Conservation (phyloP, 2,113 vertebrate species). For the Elephantulus edwardii region DNA sequence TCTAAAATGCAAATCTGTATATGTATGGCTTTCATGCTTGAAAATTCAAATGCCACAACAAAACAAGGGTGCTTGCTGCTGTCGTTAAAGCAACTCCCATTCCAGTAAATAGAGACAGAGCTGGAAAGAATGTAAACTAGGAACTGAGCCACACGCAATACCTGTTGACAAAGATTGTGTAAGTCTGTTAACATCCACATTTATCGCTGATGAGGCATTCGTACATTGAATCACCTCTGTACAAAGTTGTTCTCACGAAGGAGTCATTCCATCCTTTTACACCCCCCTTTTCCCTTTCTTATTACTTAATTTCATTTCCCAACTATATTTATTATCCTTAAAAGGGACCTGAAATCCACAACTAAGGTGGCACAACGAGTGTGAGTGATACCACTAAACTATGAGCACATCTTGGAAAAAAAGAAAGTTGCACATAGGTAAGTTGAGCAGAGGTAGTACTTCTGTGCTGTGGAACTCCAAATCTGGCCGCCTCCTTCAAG, state of each 20-base stretch:
- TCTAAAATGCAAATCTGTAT: not conserved
- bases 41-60: not conserved
- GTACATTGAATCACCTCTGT: not conserved
- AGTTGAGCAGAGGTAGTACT: not conserved
- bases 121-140: not conserved
- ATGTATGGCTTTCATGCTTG: not conserved
- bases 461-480: not conserved
- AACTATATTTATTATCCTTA: slow-evolving; percentile 18
- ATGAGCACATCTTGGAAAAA: not conserved
- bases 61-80: not conserved
- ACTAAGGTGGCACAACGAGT: not conserved
- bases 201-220: not conserved
- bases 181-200: not conserved
- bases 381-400: not conserved
- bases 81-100: not conserved
- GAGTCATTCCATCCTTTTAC: not conserved
- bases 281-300: no score
- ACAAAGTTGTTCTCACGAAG: not conserved
- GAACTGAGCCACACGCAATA: not conserved
- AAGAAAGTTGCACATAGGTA: not conserved
- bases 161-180: not conserved
- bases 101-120: not conserved
- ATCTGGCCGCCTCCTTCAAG: not conserved
- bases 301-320: not conserved
- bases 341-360: not conserved